phyloP scores from a whole-genome alignment of 2,797 vertebrate species.

The Ceryle rudis region DNA sequence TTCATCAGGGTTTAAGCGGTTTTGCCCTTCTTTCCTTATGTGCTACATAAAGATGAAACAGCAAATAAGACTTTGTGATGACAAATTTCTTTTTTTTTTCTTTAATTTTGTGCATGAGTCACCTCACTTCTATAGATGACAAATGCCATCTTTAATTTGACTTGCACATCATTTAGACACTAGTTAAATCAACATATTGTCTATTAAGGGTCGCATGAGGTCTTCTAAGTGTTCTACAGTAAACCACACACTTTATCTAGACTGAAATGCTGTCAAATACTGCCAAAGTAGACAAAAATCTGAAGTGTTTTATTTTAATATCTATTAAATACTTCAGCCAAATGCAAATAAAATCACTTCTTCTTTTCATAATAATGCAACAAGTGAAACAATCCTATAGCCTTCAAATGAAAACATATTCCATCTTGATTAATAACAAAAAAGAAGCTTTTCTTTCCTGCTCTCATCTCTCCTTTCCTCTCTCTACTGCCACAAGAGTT shows the following conservation, averaged over 20 bases:
- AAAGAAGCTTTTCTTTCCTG: neutral
- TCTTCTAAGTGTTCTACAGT: neutral
- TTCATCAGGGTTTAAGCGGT: neutral
- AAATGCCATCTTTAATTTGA: slow-evolving; percentile 56
- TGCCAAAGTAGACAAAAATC: neutral
- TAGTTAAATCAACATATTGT: neutral
- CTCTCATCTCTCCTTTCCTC: neutral
- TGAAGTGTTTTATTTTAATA: neutral
- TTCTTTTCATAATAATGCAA: neutral
- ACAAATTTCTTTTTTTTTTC: neutral
- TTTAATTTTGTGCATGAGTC: slow-evolving; percentile 19
- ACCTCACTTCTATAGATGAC: slow-evolving; percentile 37
- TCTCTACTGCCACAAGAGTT: neutral
- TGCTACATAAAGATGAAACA: slow-evolving; percentile 20
- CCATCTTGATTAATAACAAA: neutral
- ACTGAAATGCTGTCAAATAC: neutral
- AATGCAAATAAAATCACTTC: slow-evolving; percentile 12
- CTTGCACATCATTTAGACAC: slow-evolving; percentile 30
- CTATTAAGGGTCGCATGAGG: neutral
- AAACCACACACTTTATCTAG: neutral
- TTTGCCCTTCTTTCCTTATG: neutral
- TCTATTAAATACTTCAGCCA: neutral
- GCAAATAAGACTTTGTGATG: neutral
- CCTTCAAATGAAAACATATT: neutral
- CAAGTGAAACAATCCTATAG: neutral